Percentiles rank a stretch among this genome's conserved stretches.
These are phyloP conservation scores for Heterodera filipjevi DNA, from an alignment of 2,888 invertebrate genomes.

Conservation along the genomic window DNA sequence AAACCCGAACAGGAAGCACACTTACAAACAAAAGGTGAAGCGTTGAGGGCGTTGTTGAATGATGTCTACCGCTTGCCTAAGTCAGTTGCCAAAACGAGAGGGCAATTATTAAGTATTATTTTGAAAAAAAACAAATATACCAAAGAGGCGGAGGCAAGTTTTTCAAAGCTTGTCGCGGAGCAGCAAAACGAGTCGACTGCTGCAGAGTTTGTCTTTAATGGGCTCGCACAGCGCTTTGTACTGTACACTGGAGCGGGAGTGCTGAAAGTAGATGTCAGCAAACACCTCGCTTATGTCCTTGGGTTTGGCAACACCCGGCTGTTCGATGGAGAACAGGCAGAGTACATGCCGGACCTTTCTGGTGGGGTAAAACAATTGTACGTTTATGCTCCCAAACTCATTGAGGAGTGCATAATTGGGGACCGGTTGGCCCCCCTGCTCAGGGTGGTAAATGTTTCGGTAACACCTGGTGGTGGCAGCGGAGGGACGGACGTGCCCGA, in stretches of 20 bases:
- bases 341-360: constrained; percentile 27
- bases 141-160: not conserved
- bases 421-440: constrained; percentile 33
- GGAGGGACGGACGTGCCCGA: constrained; percentile 9
- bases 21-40: not conserved
- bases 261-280: not conserved
- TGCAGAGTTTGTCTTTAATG: not conserved
- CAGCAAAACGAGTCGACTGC: not conserved
- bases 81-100: not conserved
- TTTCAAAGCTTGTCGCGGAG: not conserved
- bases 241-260: not conserved
- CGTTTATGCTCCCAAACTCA: constrained; percentile 36
- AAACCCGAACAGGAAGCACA: too few relatives aligned
- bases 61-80: not conserved
- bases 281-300: not conserved
- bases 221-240: not conserved
- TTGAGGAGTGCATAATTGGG: constrained; percentile 31
- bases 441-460: constrained; percentile 25
- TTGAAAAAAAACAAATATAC: not conserved
- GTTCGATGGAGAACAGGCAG: not conserved
- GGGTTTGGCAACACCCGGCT: not conserved
- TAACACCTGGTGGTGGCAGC: not conserved
- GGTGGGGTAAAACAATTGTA: constrained; percentile 23
- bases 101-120: not conserved
- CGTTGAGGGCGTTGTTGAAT: not conserved